Percentiles rank a stretch among this genome's conserved stretches.
These are phyloP conservation scores for Columbina picui DNA, from an alignment of 2,113 vertebrate species.

Conservation along the genomic window DNA sequence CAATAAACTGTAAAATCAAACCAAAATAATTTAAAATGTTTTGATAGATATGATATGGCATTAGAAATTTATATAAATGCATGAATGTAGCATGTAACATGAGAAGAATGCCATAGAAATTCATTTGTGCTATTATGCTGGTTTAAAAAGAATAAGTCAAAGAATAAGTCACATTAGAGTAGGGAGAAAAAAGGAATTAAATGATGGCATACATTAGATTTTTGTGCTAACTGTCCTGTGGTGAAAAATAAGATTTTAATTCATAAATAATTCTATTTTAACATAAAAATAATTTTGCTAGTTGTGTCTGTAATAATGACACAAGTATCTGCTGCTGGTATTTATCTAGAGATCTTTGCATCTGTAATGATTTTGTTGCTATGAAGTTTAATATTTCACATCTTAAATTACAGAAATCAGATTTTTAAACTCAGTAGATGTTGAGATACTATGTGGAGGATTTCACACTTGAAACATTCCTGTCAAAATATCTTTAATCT, in stretches of 20 bases:
- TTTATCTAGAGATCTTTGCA: background rate
- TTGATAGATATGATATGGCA: background rate
- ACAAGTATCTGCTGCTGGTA: background rate
- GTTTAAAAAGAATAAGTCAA: background rate
- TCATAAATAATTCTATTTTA: background rate
- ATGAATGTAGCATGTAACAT: background rate
- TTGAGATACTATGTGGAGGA: constrained; percentile 51
- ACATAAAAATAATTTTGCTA: background rate
- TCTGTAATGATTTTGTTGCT: background rate
- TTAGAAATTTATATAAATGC: background rate
- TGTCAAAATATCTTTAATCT: constrained; percentile 69
- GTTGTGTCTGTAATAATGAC: background rate
- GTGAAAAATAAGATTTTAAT: background rate
- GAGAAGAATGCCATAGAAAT: background rate
- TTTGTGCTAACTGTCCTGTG: background rate
- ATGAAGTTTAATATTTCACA: background rate
- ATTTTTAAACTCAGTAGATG: constrained; percentile 13
- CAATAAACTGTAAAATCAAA: background rate
- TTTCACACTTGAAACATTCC: constrained; percentile 64
- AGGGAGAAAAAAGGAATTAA: background rate
- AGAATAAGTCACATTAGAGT: background rate
- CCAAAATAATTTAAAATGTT: background rate
- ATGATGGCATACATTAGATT: background rate
- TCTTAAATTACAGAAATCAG: constrained; percentile 7
- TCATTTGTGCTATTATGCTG: background rate